A percentile compares a stretch with the other conserved stretches of the same genome.
Conservation (phyloP, 2,113 vertebrate genomes). For the Muscicapa adusta region DNA sequence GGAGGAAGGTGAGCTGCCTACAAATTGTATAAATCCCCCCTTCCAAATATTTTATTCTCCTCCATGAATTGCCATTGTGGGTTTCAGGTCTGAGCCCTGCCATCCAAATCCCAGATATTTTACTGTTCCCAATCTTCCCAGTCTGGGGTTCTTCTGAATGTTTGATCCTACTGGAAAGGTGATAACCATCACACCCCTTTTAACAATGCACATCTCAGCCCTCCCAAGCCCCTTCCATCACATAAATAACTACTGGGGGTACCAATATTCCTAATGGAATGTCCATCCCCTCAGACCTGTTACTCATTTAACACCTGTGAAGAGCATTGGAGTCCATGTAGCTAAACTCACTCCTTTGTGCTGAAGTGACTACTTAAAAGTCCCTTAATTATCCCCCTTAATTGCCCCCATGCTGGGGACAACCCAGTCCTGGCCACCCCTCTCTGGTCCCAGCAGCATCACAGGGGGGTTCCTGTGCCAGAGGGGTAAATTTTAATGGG, state of each 20-base stretch:
- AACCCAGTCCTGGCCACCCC: background rate
- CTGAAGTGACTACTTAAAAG: background rate
- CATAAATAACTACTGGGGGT: background rate
- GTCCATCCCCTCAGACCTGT: background rate
- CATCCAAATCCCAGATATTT: background rate
- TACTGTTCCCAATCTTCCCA: background rate
- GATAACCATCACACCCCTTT: background rate
- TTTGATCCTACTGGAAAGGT: background rate
- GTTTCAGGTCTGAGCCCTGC: background rate
- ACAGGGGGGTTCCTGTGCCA: fast-evolving
- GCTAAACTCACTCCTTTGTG: background rate
- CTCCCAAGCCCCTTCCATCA: background rate
- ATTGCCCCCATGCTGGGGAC: background rate
- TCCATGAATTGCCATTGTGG: fast-evolving
- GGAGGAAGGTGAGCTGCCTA: background rate
- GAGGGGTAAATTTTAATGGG: background rate
- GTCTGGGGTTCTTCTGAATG: background rate
- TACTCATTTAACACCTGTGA: background rate
- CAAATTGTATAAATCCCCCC: background rate
- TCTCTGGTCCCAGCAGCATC: background rate
- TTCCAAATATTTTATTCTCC: background rate
- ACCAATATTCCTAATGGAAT: background rate
- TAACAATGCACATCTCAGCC: background rate
- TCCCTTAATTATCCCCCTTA: background rate
- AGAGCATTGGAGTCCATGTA: background rate